Evolutionary conservation across 1,140 invertebrate genomes (phyloP).

Genomic region (Drosophila jambulina): DNA sequence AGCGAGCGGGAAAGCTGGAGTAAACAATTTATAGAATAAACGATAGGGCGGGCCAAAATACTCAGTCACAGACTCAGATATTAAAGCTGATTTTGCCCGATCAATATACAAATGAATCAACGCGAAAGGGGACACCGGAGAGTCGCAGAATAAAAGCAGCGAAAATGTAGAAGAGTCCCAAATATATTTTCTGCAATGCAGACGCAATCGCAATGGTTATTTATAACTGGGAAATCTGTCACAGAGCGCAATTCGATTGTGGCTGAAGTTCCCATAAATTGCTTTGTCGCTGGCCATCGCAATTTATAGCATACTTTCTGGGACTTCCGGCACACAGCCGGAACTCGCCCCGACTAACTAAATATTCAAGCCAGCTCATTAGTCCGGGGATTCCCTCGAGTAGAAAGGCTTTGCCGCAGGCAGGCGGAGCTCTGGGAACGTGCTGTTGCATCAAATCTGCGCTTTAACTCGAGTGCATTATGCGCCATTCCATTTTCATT

Average conservation of each 20-base stretch:
- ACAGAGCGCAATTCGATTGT: slow-evolving; percentile 49
- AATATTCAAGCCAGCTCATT: slow-evolving; percentile 74
- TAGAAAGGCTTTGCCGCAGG: slow-evolving; percentile 8
- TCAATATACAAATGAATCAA: slow-evolving; percentile 38
- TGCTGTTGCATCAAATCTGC: slow-evolving; percentile 46
- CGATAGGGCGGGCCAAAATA: background rate
- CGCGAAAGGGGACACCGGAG: slow-evolving; percentile 1
- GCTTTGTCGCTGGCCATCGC: slow-evolving; percentile 37
- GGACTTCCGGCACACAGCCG: background rate
- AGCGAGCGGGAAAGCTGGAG: slow-evolving; percentile 6
- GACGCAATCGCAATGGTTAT: slow-evolving; percentile 43
- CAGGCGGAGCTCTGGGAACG: slow-evolving; percentile 14
- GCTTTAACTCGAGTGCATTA: slow-evolving; percentile 61
- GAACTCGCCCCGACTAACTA: slow-evolving; percentile 30
- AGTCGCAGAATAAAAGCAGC: background rate
- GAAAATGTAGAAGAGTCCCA: background rate
- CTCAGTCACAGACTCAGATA: background rate
- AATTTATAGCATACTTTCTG: slow-evolving; percentile 60
- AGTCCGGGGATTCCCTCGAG: slow-evolving; percentile 28
- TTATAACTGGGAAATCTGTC: slow-evolving; percentile 54
- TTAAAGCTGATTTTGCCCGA: slow-evolving; percentile 1
- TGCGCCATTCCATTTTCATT: slow-evolving; percentile 47
- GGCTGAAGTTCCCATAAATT: slow-evolving; percentile 46
- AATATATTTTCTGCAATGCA: slow-evolving; percentile 21
- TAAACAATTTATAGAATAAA: slow-evolving; percentile 48